These are phyloP conservation scores for Patagioenas fasciata DNA, from an alignment of 2,113 vertebrate genomes.

Conservation along the genomic window DNA sequence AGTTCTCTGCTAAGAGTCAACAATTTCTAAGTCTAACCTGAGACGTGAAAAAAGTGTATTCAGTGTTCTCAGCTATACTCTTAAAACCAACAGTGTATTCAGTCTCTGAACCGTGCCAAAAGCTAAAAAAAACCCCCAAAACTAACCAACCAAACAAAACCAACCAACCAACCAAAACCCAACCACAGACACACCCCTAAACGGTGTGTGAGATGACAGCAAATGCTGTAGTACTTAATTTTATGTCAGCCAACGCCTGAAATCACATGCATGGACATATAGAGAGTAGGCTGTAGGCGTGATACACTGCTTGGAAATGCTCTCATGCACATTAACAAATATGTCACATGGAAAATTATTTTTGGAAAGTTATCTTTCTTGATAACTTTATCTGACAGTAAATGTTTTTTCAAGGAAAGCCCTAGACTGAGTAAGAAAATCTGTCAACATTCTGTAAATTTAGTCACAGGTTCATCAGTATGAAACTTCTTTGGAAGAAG, in stretches of 20 bases:
- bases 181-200: neutral
- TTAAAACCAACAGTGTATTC: neutral
- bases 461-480: neutral
- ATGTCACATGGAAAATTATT: neutral
- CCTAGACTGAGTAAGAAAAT: neutral
- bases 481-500: neutral
- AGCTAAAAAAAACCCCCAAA: neutral
- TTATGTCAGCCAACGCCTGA: neutral
- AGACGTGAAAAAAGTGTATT: neutral
- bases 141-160: too few relatives aligned
- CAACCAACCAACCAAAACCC: too few relatives aligned
- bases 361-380: neutral
- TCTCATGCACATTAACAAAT: neutral
- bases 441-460: neutral
- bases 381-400: neutral
- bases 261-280: neutral
- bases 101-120: neutral
- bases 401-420: neutral
- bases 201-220: neutral
- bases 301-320: neutral
- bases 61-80: neutral
- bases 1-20: neutral
- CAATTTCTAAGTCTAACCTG: neutral
- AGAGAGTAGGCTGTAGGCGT: neutral
- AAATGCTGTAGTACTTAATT: neutral